These are phyloP conservation scores for Bombus waltoni DNA, from an alignment of 1,140 invertebrate genomes.

Conservation along the genomic window DNA sequence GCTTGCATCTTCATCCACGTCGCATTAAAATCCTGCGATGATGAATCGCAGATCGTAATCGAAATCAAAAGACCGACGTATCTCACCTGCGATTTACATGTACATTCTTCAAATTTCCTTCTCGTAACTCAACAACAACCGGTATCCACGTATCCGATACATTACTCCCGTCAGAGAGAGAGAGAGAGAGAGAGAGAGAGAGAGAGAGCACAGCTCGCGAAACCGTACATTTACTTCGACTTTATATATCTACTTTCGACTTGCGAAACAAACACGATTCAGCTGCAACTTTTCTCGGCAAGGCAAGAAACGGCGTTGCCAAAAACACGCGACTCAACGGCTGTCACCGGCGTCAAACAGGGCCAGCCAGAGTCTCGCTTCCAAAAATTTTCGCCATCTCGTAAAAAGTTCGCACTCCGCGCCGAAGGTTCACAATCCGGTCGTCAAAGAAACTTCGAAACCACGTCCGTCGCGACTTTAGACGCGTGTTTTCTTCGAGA, in stretches of 20 bases:
- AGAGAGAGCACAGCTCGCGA: not conserved
- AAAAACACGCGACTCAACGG: not conserved
- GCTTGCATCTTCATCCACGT: too few species aligned
- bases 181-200: not conserved
- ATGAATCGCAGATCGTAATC: too few species aligned
- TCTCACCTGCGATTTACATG: too few species aligned
- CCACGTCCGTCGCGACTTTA: not conserved
- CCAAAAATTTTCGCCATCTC: not conserved
- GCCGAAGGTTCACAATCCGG: not conserved
- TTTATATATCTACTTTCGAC: not conserved
- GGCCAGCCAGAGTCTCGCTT: too few species aligned
- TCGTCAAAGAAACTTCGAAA: constrained; percentile 14
- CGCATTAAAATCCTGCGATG: too few species aligned
- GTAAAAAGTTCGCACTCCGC: not conserved
- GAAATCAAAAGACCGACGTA: too few species aligned
- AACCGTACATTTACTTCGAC: not conserved
- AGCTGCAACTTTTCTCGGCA: not conserved
- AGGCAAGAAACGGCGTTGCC: not conserved
- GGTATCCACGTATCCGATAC: not conserved
- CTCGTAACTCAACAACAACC: too few species aligned
- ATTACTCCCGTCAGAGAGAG: not conserved
- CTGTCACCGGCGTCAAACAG: not conserved
- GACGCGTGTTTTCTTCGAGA: constrained; percentile 16
- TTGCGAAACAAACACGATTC: not conserved
- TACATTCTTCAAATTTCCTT: too few species aligned